Evolutionary conservation across 2,113 vertebrate genomes (phyloP).

Genomic region (Sardina pilchardus): DNA sequence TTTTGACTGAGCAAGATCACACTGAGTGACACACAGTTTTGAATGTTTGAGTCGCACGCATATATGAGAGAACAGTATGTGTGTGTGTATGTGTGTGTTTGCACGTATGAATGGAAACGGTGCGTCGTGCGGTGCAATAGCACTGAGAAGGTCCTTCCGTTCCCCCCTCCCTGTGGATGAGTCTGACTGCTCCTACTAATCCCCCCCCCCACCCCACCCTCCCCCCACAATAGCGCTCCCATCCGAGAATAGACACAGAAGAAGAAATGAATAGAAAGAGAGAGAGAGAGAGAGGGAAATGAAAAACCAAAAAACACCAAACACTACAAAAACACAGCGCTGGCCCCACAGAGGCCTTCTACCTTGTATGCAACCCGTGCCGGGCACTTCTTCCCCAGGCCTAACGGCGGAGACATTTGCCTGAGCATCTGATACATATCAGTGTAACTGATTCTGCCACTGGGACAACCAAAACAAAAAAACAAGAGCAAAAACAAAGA

Average conservation of each 20-base stretch:
- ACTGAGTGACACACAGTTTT: neutral
- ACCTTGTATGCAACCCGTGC: conserved; percentile 97
- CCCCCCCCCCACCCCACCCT: conserved; percentile 31
- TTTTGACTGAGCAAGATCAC: neutral
- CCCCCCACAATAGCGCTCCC: conserved; percentile 61
- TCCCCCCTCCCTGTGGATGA: conserved; percentile 75
- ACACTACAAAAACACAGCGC: conserved; percentile 74
- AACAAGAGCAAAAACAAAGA: conserved; percentile 64
- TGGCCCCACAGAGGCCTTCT: conserved; percentile 67
- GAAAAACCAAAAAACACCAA: conserved; percentile 38
- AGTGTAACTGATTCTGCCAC: conserved; percentile 97
- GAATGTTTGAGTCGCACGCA: neutral
- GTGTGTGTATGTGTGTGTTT: neutral
- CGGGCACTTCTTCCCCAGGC: conserved; percentile 96
- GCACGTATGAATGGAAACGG: neutral
- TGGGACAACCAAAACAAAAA: conserved; percentile 76
- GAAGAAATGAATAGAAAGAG: conserved; percentile 55
- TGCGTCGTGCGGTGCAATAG: conserved; percentile 65
- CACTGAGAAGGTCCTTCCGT: conserved; percentile 76
- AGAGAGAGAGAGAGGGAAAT: conserved; percentile 59
- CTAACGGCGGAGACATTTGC: conserved; percentile 95
- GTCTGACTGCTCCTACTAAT: conserved; percentile 41
- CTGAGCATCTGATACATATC: conserved; percentile 99
- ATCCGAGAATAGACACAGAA: conserved; percentile 37
- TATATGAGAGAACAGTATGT: conserved; percentile 6